These are phyloP conservation scores for Sphaeridia pumilis DNA, from an alignment of 2,888 invertebrate species.

Conservation along the genomic window DNA sequence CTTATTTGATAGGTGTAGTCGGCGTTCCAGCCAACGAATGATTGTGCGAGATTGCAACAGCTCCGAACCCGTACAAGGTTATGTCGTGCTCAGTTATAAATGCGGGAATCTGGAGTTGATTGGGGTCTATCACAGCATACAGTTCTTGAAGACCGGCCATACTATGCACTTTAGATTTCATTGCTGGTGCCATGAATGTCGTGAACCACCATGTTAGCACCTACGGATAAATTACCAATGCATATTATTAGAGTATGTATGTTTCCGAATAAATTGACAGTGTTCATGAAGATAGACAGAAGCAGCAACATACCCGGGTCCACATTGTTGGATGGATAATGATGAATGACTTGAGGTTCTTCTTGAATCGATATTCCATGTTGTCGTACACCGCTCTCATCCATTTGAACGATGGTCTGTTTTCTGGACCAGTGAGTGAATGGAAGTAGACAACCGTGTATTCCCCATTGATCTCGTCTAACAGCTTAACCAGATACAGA, in stretches of 20 bases:
- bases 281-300: not conserved
- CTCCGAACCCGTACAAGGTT: conserved; percentile 51
- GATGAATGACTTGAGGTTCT: conserved; percentile 90
- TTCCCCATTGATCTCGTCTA: conserved; percentile 88
- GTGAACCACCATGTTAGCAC: conserved; percentile 98
- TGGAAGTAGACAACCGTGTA: conserved; percentile 96
- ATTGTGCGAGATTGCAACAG: conserved; percentile 33
- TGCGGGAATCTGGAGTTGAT: conserved; percentile 88
- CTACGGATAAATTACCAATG: conserved; percentile 46
- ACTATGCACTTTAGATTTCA: conserved; percentile 86
- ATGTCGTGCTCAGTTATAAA: conserved; percentile 94
- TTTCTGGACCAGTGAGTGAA: conserved; percentile 71
- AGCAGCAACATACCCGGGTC: conserved; percentile 64
- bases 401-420: conserved; percentile 85
- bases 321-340: conserved; percentile 93
- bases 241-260: no score
- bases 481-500: conserved; percentile 75
- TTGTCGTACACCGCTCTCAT: conserved; percentile 87
- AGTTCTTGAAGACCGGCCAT: conserved; percentile 84
- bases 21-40: conserved; percentile 23
- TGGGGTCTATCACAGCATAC: conserved; percentile 78
- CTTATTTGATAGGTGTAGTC: conserved; percentile 27
- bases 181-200: conserved; percentile 92
- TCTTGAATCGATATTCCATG: conserved; percentile 94
- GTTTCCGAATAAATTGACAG: no score